Conservation (phyloP, 2,888 invertebrate genomes). For the Melipona bicolor region DNA sequence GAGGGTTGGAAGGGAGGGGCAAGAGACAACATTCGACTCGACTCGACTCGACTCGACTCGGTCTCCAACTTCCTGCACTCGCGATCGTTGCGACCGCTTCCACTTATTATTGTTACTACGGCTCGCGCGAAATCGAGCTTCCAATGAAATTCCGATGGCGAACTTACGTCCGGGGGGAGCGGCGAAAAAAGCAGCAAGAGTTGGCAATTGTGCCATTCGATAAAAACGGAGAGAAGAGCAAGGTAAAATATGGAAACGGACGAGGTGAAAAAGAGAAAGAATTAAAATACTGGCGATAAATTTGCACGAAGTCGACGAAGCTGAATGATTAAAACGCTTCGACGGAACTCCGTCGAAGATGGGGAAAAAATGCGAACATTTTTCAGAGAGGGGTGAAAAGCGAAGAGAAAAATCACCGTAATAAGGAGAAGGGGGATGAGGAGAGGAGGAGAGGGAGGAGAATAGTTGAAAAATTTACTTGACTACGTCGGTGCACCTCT, state of each 20-base stretch:
- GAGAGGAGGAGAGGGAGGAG: no score
- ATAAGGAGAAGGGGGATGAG: background rate
- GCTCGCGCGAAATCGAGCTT: constrained; percentile 9
- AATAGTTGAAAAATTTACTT: constrained; percentile 49
- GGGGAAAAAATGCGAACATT: background rate
- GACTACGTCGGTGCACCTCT: constrained; percentile 36
- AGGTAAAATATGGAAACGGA: background rate
- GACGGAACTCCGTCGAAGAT: background rate
- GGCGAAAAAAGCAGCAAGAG: background rate
- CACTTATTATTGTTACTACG: constrained; percentile 46
- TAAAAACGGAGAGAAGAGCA: background rate
- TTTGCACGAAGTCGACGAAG: background rate
- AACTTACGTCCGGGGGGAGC: constrained; percentile 1
- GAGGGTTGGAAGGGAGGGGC: constrained; percentile 19
- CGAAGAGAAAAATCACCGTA: background rate
- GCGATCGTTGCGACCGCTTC: constrained; percentile 51
- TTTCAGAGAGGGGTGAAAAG: background rate
- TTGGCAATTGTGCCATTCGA: background rate
- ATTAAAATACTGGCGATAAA: background rate
- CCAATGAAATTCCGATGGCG: constrained; percentile 28
- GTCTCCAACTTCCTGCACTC: constrained; percentile 47
- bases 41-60: constrained; percentile 18
- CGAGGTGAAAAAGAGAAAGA: background rate
- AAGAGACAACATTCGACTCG: constrained; percentile 33
- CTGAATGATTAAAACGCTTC: background rate